Evolutionary conservation across 2,113 vertebrate species (phyloP).

Genomic region (Phaethornis superciliosus): DNA sequence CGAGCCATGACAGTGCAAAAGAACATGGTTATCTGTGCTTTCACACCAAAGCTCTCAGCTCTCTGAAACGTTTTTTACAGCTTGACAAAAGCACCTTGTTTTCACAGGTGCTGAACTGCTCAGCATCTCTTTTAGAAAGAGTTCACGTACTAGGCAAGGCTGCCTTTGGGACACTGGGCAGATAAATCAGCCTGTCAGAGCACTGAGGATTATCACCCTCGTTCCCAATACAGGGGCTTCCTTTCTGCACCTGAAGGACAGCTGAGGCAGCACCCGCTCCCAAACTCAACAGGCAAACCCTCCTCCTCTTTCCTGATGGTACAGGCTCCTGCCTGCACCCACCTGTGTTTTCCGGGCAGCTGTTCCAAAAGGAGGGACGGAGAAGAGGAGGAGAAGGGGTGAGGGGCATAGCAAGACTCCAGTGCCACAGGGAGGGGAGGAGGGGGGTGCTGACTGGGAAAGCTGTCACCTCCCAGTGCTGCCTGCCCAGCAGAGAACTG

Average conservation of each 20-base stretch:
- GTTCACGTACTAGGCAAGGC: not conserved
- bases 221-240: not conserved
- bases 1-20: not conserved
- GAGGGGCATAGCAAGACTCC: not conserved
- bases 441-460: not conserved
- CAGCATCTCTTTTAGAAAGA: not conserved
- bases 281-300: not conserved
- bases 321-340: not conserved
- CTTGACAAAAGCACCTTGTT: not conserved
- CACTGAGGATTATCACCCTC: not conserved
- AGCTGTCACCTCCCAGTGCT: not conserved
- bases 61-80: not conserved
- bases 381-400: not conserved
- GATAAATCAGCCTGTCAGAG: not conserved
- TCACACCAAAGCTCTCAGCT: not conserved
- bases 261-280: not conserved
- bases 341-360: not conserved
- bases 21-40: not conserved
- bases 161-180: not conserved
- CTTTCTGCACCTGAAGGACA: not conserved
- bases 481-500: not conserved
- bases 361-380: not conserved
- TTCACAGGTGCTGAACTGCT: not conserved
- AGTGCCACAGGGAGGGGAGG: not conserved
- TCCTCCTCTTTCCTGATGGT: not conserved